Evolutionary conservation across 2,113 vertebrate species (phyloP), one percentile per base, ranked within the genome.

Genomic region (Actenoides lindsayi): DNA sequence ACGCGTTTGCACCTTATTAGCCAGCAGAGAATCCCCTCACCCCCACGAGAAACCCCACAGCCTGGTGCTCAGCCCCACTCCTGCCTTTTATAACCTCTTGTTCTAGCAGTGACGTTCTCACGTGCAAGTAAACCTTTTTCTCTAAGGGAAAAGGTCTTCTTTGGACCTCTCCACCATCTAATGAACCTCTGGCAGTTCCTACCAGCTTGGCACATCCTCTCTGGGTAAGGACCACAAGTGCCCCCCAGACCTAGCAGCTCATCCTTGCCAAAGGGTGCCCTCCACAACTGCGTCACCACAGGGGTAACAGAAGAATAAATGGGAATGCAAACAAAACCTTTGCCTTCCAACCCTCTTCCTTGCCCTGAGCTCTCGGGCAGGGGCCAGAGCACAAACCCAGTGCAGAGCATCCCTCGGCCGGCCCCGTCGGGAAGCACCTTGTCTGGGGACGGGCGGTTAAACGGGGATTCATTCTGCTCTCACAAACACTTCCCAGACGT

Each of bases 181-280:
- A 30, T 30, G 62, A 69, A 16, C 44, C 50, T 65, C 54, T 3
- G 0, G 71, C 60, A 50, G 54, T 85, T 74, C 31, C 57, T 24
- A 2, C 0, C 0, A 56, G 39, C 51, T 27, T 2, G 1, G 77
- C 2, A 0, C 0, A 1, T 31, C 62, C 44, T n/a, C 4, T 0
- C 14, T 39, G 56, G 25, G 23, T 2, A 21, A 10, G 37, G 5
- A 74, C n/a, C 42, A 48, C 16, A 6, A 44, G 10, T 7, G 3
- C 1, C 8, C 9, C 63, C 53, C 39, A 30, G 39, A 42, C 44
- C 53, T 41, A 21, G n/a, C 70, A 73, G 53, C 42, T 80, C n/a
- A 1, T 33, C 69, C 56, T 68, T 31, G 33, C 69, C 7, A 5
- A 77, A 65, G 54, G 67, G 17, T 51, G 44, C 44, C 64, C 89